phyloP scores from a whole-genome alignment of 2,797 vertebrate species.

The Dendrocincla tyrannina region DNA sequence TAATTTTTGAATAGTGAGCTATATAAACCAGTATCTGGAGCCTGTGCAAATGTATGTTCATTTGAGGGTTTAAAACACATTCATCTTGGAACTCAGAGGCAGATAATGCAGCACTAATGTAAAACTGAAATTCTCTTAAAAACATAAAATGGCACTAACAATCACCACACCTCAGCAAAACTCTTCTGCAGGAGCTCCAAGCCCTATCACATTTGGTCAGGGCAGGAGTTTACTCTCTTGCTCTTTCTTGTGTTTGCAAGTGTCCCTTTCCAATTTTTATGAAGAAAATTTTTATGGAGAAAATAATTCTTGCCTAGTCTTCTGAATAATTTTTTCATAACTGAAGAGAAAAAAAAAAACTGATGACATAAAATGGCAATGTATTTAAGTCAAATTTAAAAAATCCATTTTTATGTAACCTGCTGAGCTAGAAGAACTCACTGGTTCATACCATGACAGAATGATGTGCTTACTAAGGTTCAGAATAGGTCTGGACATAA shows the following conservation, averaged over 20 bases:
- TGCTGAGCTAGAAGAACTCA: background rate
- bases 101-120: constrained; percentile 51
- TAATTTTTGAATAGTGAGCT: constrained; percentile 72
- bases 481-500: background rate
- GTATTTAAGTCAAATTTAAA: background rate
- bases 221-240: background rate
- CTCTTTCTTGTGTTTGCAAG: background rate
- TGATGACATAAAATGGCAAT: background rate
- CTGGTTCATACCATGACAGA: background rate
- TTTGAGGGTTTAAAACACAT: constrained; percentile 49
- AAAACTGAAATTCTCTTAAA: constrained; percentile 47
- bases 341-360: background rate
- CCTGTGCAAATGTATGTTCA: constrained; percentile 72
- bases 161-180: background rate
- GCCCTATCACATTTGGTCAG: background rate
- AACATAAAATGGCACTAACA: background rate
- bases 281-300: background rate
- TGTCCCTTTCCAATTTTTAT: background rate
- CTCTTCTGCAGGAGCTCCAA: background rate
- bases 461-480: background rate
- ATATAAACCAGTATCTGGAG: constrained; percentile 57
- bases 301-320: background rate
- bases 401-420: background rate
- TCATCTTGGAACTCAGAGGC: constrained; percentile 66
- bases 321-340: background rate